Percentiles rank a stretch among this genome's conserved stretches.
These are phyloP conservation scores for Pristionchus entomophagus DNA, from an alignment of 2,888 invertebrate genomes.

Conservation along the genomic window DNA sequence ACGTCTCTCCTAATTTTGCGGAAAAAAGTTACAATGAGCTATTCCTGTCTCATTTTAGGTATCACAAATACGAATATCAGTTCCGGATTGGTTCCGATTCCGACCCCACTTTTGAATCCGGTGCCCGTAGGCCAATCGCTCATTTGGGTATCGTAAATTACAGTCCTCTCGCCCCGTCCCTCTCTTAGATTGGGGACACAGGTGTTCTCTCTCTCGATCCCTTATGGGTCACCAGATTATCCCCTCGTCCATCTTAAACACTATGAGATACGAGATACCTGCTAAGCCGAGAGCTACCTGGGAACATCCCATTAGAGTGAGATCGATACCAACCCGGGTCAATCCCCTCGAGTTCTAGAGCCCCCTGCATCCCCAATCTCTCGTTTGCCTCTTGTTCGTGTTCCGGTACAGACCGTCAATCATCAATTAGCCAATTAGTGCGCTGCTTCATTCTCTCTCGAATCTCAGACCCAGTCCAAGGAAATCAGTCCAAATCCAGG, in stretches of 20 bases:
- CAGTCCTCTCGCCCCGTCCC: not conserved
- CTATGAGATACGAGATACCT: conserved; percentile 20
- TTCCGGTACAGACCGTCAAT: conserved; percentile 46
- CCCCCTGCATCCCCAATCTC: not conserved
- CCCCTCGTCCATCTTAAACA: conserved; percentile 24
- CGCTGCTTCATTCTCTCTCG: not conserved
- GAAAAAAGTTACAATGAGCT: no score
- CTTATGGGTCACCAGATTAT: conserved; percentile 36
- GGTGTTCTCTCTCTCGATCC: conserved; percentile 17
- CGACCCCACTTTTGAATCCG: conserved; percentile 7
- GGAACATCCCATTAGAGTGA: conserved; percentile 14
- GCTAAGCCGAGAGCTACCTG: conserved; percentile 34
- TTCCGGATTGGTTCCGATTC: no score
- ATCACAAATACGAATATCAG: no score
- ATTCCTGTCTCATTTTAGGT: no score
- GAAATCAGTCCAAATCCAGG: not conserved
- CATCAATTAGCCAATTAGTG: conserved; percentile 48
- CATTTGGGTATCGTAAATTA: conserved; percentile 36
- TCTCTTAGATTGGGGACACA: conserved; percentile 39
- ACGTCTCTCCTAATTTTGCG: no score
- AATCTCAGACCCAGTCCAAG: not conserved
- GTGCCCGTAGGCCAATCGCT: not conserved
- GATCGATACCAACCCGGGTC: not conserved
- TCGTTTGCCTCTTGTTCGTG: not conserved
- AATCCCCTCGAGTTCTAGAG: not conserved